phyloP scores from a whole-genome alignment of 2,113 vertebrate species.

The Phyllostomus hastatus region DNA sequence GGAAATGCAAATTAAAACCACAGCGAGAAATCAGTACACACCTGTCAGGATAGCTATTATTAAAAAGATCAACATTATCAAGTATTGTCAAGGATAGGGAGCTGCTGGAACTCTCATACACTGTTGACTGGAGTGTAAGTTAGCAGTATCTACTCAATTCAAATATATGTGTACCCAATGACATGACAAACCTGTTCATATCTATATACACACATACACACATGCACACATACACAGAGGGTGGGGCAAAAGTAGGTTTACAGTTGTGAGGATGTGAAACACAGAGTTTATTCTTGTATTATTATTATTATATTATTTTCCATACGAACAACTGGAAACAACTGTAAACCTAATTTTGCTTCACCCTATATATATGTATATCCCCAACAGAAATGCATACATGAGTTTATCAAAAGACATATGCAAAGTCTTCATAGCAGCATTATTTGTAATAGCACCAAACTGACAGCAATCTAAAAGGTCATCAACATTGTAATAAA shows the following conservation, averaged over 20 bases:
- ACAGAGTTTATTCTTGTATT: background rate
- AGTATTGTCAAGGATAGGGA: background rate
- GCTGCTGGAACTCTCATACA: background rate
- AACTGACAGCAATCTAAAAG: background rate
- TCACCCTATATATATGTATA: background rate
- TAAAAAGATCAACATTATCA: background rate
- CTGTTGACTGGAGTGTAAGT: background rate
- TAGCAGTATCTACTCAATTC: background rate
- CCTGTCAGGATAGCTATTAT: background rate
- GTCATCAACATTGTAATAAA: background rate
- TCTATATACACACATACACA: background rate
- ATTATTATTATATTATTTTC: background rate
- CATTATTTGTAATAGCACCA: background rate
- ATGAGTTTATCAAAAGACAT: background rate
- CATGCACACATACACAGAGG: background rate
- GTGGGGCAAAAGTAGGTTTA: background rate
- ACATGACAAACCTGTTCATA: background rate
- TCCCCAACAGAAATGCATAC: background rate
- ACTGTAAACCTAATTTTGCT: background rate
- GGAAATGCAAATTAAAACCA: slow-evolving; percentile 27
- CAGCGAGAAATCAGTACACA: background rate
- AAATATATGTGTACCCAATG: background rate
- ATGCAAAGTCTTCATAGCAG: background rate
- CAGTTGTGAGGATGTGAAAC: background rate
- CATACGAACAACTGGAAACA: background rate